These are phyloP conservation scores for Brachymystax lenok DNA, from an alignment of 2,797 vertebrate genomes.

Conservation along the genomic window DNA sequence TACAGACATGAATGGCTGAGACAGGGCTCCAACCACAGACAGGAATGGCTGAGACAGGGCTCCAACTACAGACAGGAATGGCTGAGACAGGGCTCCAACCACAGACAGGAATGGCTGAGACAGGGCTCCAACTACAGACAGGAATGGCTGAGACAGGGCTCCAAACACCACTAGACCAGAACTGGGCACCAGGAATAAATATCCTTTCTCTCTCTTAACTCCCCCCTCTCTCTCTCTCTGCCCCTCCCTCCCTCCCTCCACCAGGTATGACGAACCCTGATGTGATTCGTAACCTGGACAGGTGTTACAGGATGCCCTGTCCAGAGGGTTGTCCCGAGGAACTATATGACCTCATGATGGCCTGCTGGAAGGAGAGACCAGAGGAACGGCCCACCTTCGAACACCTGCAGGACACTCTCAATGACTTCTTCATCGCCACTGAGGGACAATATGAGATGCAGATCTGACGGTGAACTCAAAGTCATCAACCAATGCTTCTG, in stretches of 20 bases:
- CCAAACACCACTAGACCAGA: no score
- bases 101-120: no score
- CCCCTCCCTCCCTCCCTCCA: not conserved
- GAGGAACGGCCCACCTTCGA: slow-evolving; percentile 81
- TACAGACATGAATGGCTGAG: no score
- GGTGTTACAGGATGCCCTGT: slow-evolving; percentile 75
- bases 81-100: no score
- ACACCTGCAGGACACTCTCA: slow-evolving; percentile 75
- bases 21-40: no score
- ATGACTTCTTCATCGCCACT: slow-evolving; percentile 81
- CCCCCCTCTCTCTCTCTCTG: no score
- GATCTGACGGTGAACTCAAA: slow-evolving; percentile 49
- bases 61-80: no score
- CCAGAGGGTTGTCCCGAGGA: slow-evolving; percentile 72
- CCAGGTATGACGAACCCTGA: slow-evolving; percentile 83
- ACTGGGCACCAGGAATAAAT: no score
- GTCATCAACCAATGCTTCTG: not conserved
- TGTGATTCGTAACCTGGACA: slow-evolving; percentile 76
- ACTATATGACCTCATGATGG: slow-evolving; percentile 74
- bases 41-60: no score
- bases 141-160: no score
- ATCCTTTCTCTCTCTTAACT: no score
- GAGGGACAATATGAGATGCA: slow-evolving; percentile 83
- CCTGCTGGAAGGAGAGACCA: slow-evolving; percentile 75
- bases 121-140: no score